A percentile compares a stretch with the other conserved stretches of the same genome.
These are phyloP conservation scores for Aphidius gifuensis DNA, from an alignment of 1,140 invertebrate genomes.

Conservation along the genomic window DNA sequence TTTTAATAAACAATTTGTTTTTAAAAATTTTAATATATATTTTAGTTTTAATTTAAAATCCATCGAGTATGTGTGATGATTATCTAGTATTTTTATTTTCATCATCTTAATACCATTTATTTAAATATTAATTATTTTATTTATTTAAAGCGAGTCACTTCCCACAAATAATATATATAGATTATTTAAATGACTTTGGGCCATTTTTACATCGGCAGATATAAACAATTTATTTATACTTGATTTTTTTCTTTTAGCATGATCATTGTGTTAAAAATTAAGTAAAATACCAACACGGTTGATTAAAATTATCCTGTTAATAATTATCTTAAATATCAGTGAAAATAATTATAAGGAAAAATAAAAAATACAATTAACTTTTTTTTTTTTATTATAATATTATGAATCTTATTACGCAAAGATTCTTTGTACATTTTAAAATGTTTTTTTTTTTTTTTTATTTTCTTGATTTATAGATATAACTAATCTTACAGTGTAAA, in stretches of 20 bases:
- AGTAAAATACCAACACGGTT: constrained; percentile 20
- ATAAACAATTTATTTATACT: not conserved
- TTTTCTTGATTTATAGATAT: no score
- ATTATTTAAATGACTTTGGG: not conserved
- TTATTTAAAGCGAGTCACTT: constrained; percentile 25
- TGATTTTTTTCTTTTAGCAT: not conserved
- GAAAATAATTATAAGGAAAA: constrained; percentile 22
- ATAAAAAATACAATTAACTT: constrained; percentile 40
- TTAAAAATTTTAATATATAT: constrained; percentile 9
- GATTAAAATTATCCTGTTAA: constrained; percentile 23
- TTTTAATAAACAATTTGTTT: constrained; percentile 15
- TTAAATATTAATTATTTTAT: constrained; percentile 13
- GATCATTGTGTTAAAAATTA: constrained; percentile 19
- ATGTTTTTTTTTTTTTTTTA: no score
- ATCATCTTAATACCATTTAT: constrained; percentile 14
- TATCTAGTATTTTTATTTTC: constrained; percentile 27
- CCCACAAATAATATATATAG: constrained; percentile 13
- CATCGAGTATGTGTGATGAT: constrained; percentile 25
- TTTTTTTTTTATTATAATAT: constrained; percentile 31
- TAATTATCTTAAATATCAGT: not conserved
- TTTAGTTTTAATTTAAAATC: constrained; percentile 33
- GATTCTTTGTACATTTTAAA: no score
- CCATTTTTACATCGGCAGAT: constrained; percentile 7
- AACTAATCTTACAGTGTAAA: no score
- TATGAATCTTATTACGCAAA: no score